Evolutionary conservation across 2,113 vertebrate genomes (phyloP).

Genomic region (Gadus chalcogrammus): DNA sequence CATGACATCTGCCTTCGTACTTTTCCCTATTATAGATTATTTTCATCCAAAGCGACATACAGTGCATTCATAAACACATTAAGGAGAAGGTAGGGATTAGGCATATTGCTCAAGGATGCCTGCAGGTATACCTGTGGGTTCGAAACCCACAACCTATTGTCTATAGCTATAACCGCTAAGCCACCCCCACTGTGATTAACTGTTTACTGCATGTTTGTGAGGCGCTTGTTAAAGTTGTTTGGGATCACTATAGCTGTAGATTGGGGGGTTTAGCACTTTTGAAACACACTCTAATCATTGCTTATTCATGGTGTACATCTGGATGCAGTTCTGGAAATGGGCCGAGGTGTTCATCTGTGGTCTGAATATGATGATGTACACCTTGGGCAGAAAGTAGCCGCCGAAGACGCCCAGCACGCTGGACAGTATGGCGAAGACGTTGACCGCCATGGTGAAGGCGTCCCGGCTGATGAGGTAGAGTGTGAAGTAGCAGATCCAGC

Average conservation of each 20-base stretch:
- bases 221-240: no score
- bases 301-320: slow-evolving; percentile 77
- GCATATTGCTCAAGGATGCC: no score
- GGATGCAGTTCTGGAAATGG: slow-evolving; percentile 79
- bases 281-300: slow-evolving; percentile 35
- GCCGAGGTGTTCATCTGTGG: slow-evolving; percentile 71
- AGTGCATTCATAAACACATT: no score
- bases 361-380: slow-evolving; percentile 72
- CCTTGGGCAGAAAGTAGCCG: slow-evolving; percentile 75
- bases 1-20: no score
- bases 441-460: slow-evolving; percentile 60
- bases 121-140: no score
- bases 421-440: slow-evolving; percentile 65
- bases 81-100: no score
- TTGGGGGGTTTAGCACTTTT: neutral
- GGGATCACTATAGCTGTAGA: neutral
- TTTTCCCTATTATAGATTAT: no score
- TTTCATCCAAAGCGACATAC: no score
- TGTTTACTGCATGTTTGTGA: no score
- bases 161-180: no score
- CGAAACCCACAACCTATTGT: no score
- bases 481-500: slow-evolving; percentile 76
- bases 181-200: no score
- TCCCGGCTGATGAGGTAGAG: slow-evolving; percentile 70
- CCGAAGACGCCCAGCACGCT: slow-evolving; percentile 68